Evolutionary conservation across 2,113 vertebrate species (phyloP), one percentile per base, ranked within the genome.

Genomic region (Oenanthe oenanthe): DNA sequence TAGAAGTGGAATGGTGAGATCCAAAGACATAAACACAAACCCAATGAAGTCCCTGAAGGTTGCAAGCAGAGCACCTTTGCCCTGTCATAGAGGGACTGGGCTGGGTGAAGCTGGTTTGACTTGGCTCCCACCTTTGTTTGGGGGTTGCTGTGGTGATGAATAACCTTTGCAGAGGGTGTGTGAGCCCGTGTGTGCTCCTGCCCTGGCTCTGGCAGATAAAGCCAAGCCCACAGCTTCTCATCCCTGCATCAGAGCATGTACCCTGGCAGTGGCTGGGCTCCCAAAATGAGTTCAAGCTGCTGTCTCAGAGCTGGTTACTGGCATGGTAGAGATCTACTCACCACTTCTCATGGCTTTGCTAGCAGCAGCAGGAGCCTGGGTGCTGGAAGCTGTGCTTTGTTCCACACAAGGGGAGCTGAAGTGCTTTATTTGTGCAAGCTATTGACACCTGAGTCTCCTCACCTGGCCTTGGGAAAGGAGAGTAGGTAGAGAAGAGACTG

Each of bases 131-230:
- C 91, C 89, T 96, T 85, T 97, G 88, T 97, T 98, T 97, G 88
- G 85, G 72, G 72, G 96, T 97, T 97, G 90, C 95, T 94, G 93
- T 97, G 96, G 97, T 72, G 93, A 98, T 94, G 88, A 97, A 96
- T 93, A 62, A 80, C 60, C 92, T 62, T 56, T 38, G 50, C 2
- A 4, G 86, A 65, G 89, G 72, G 67, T 14, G 81, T 73, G 89
- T 71, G 85, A 93, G 83, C n/a, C 40, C 17, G 62, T 17, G 85
- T 32, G 92, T 20, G 10, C 16, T 36, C 17, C 66, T 87, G 92
- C 86, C 63, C 22, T 15, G 66, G 60, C 70, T 88, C 79, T 80
- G 58, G 19, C 47, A 5, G 31, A 17, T 63, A 32, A 78, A 83
- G 50, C 71, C 26, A 10, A 36, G 70, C 56, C 29, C 83, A 8